Evolutionary conservation across 2,113 vertebrate genomes (phyloP), one percentile per base, ranked within the genome.

Genomic region (Oostethus manadensis): DNA sequence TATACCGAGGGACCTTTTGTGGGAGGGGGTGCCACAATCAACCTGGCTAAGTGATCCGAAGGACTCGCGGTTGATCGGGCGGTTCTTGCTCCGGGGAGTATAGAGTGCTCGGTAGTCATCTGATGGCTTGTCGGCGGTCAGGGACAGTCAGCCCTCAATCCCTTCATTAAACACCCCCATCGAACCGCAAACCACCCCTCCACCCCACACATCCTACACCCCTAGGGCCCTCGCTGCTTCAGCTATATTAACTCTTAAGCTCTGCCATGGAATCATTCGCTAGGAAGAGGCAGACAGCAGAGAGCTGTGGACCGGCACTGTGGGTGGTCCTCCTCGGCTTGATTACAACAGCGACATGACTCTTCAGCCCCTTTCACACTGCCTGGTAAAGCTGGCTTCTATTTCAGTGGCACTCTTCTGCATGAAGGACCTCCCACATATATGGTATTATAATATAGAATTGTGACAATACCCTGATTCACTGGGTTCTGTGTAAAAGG

Each of bases 31-130:
- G 29, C 29, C 57, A 4, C 0, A 42, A 77, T 83, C 74, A 77
- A 61, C 58, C 65, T 55, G 70, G 63, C 74, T 85, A 83, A 82
- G 72, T 84, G 84, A 85, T 81, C 71, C 64, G 65, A 64, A 58
- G 65, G 65, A 63, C 57, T 65, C 68, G 66, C 73, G 70, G 63
- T 70, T 60, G 43, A 56, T 44, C 44, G 57, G 53, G 50, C 45
- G 43, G 45, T 73, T 74, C 55, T 63, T 50, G 62, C 53, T 58
- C 46, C 21, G 50, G 16, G 22, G 64, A 51, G 59, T 51, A 56
- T 38, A 56, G 42, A 62, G 67, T 45, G 60, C 54, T 68, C 66
- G 42, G 62, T 58, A 69, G 68, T 77, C 74, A 75, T 78, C 70
- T 70, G 79, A 74, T 79, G 70, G 68, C 79, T 64, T 79, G 79